These are phyloP conservation scores for Etheostoma nigrum DNA, from an alignment of 2,797 vertebrate species.

Conservation along the genomic window DNA sequence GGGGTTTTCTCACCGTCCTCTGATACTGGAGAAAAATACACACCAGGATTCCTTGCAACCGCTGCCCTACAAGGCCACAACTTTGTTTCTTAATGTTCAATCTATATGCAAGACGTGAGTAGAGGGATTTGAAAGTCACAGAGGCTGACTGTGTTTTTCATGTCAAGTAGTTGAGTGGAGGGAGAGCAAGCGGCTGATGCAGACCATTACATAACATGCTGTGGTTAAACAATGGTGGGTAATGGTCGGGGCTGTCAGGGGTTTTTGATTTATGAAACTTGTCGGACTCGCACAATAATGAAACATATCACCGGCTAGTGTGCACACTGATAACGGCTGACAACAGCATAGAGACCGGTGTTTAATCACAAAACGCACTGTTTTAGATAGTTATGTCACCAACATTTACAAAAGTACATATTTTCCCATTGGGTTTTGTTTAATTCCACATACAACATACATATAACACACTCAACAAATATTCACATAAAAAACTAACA, in stretches of 20 bases:
- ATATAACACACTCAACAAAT: background rate
- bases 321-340: constrained; percentile 50
- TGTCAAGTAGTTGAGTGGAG: constrained; percentile 26
- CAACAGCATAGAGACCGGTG: constrained; percentile 9
- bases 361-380: constrained; percentile 8
- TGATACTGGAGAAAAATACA: background rate
- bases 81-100: constrained; percentile 76
- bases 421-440: background rate
- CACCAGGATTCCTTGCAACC: background rate
- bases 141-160: constrained; percentile 55
- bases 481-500: background rate
- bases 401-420: background rate
- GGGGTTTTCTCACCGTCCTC: background rate
- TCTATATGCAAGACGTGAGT: constrained; percentile 76
- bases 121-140: constrained; percentile 27
- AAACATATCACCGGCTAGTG: constrained; percentile 23
- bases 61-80: constrained; percentile 38
- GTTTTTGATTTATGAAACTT: constrained; percentile 61
- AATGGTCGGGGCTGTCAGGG: constrained; percentile 54
- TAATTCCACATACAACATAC: background rate
- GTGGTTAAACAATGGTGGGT: constrained; percentile 64
- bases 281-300: constrained; percentile 35
- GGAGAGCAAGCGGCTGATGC: constrained; percentile 38
- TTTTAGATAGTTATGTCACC: background rate
- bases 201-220: constrained; percentile 64